Conservation (phyloP, 1,140 invertebrate genomes). For the Theocolax elegans region DNA sequence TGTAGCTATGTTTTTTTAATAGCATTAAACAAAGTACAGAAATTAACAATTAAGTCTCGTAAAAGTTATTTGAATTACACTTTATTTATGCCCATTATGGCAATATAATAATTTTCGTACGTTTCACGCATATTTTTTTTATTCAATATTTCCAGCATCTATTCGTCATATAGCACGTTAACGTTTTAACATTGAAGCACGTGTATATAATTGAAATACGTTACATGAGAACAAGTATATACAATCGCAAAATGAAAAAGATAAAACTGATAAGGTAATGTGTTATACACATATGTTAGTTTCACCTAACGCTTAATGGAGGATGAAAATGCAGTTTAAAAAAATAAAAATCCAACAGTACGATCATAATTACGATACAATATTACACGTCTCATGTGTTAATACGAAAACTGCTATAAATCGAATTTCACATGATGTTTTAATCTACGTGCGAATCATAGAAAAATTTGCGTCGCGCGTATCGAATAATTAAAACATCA, state of each 20-base stretch:
- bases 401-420: slow-evolving; percentile 23
- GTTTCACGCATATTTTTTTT: slow-evolving; percentile 33
- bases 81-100: slow-evolving; percentile 10
- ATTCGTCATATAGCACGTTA: slow-evolving; percentile 22
- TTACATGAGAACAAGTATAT: slow-evolving; percentile 30
- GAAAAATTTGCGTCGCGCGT: slow-evolving; percentile 15
- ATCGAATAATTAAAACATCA: slow-evolving; percentile 28
- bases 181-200: neutral
- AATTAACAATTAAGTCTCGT: slow-evolving; percentile 37
- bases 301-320: neutral
- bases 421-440: slow-evolving; percentile 2
- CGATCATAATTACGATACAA: neutral
- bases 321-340: neutral
- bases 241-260: slow-evolving; percentile 22
- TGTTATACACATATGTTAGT: neutral
- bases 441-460: neutral
- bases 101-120: slow-evolving; percentile 34
- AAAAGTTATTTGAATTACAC: slow-evolving; percentile 34
- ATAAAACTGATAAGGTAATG: neutral
- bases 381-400: neutral
- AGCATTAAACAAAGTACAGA: slow-evolving; percentile 39
- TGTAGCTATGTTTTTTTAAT: slow-evolving; percentile 39
- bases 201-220: slow-evolving; percentile 6
- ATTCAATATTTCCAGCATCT: too few species aligned
- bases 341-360: slow-evolving; percentile 14